Base-by-base conservation (phyloP, 2,113 vertebrate genomes). In the Sclerurus mexicanus region DNA sequence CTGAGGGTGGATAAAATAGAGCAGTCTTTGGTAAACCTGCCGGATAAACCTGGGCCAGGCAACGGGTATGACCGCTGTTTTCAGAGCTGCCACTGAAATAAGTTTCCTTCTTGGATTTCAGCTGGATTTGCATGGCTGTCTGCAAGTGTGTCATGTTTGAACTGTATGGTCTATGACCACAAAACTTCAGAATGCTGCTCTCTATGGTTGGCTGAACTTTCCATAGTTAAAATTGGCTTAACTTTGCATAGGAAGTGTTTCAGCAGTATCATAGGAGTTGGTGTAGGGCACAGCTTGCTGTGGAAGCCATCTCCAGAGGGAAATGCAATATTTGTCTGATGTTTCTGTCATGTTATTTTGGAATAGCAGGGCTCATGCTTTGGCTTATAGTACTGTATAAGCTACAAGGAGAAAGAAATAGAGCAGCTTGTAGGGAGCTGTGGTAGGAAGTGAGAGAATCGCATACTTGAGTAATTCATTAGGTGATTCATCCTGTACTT, bases 391-490 rank as follows among this genome's bases (percentile, higher is more conserved):
- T 75, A 23, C 78, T 52, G 74, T 60, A 9, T 18, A 50, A 92
- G 39, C 39, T 55, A 52, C 49, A 60, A 18, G 40, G 37, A 37
- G 71, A 69, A 80, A 49, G 31, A 71, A 64, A 28, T 24, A 53
- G 67, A 96, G 66, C 74, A 72, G 59, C 55, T 33, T 7, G 46
- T n/a, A 49, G 44, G 60, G 69, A 93, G 56, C 44, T 89, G 71
- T 12, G 3, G 53, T 9, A 58, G 85, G 58, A 77, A 88, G 64
- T 1, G 3, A 83, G 76, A 87, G 82, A 92, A 85, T 82, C 71
- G 78, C 68, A 79, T 53, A 49, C 58, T 96, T 83, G 31, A 92
- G 90, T 93, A 96, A 92, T 94, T 94, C 75, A 79, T 94, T 83
- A 88, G 83, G 55, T 91, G 92, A 95, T 85, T 92, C 88, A 95